Conservation (phyloP, 2,113 vertebrate species). For the Burhinus bistriatus region DNA sequence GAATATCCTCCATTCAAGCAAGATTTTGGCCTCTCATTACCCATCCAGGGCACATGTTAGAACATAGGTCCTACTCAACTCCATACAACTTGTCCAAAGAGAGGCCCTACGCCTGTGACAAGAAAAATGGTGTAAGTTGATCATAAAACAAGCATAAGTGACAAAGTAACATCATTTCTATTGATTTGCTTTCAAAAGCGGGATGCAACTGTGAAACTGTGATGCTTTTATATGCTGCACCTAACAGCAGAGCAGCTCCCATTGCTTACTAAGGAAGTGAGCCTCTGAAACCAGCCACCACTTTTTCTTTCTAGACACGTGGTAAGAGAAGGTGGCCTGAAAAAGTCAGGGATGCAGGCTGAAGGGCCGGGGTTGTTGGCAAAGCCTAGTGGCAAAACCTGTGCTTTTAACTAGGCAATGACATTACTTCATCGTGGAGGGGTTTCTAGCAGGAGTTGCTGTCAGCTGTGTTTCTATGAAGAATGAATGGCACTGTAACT, state of each 20-base stretch:
- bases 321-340: not conserved
- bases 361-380: not conserved
- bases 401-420: not conserved
- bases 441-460: not conserved
- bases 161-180: conserved; percentile 7
- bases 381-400: not conserved
- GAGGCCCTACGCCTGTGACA: not conserved
- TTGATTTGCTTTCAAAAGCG: conserved; percentile 7
- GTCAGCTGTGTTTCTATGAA: not conserved
- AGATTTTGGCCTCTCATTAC: not conserved
- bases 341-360: not conserved
- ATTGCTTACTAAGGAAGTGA: fast-evolving
- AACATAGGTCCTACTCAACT: not conserved
- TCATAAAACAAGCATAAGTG: not conserved
- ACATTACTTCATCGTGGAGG: no score
- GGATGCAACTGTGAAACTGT: not conserved
- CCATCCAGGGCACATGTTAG: not conserved
- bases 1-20: not conserved
- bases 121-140: not conserved
- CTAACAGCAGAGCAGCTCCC: not conserved
- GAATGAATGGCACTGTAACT: fast-evolving
- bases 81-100: not conserved
- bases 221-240: not conserved
- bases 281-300: not conserved
- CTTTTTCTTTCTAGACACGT: no score